phyloP scores from a whole-genome alignment of 2,113 vertebrate species.

The Corythoichthys haematopterus region DNA sequence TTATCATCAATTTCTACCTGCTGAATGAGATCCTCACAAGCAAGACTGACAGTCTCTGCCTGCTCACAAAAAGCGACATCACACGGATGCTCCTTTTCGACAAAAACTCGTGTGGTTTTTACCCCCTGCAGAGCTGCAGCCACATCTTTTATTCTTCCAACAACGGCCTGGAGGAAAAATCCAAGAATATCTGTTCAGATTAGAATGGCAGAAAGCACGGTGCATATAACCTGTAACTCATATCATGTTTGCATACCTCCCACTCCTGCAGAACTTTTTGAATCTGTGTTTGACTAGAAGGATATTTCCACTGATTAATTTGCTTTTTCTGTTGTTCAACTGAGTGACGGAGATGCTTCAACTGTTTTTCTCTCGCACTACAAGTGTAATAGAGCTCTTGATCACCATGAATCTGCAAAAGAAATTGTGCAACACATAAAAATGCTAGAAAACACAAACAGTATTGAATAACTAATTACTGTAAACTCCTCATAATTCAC shows the following conservation, averaged over 20 bases:
- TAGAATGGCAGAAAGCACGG: background rate
- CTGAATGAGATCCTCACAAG: constrained; percentile 50
- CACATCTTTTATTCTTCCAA: constrained; percentile 66
- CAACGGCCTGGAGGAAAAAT: constrained; percentile 65
- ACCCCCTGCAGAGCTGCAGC: constrained; percentile 70
- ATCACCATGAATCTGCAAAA: constrained; percentile 71
- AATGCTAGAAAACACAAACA: background rate
- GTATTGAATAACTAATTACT: background rate
- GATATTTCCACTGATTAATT: constrained; percentile 64
- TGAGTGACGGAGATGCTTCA: constrained; percentile 68
- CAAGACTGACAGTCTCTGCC: constrained; percentile 55
- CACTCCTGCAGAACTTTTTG: constrained; percentile 71
- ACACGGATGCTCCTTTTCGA: constrained; percentile 19
- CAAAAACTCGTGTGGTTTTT: constrained; percentile 38
- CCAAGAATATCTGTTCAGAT: constrained; percentile 7
- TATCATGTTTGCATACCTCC: constrained; percentile 68
- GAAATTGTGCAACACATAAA: background rate
- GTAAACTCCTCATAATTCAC: background rate
- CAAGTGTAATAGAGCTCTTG: constrained; percentile 73
- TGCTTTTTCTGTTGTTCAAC: constrained; percentile 70
- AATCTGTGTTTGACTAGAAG: constrained; percentile 68
- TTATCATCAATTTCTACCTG: constrained; percentile 69
- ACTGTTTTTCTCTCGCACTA: constrained; percentile 74
- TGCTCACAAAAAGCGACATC: constrained; percentile 34
- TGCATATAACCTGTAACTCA: constrained; percentile 7